phyloP scores from a whole-genome alignment of 2,888 invertebrate species.

The Ormyrus thymus region DNA sequence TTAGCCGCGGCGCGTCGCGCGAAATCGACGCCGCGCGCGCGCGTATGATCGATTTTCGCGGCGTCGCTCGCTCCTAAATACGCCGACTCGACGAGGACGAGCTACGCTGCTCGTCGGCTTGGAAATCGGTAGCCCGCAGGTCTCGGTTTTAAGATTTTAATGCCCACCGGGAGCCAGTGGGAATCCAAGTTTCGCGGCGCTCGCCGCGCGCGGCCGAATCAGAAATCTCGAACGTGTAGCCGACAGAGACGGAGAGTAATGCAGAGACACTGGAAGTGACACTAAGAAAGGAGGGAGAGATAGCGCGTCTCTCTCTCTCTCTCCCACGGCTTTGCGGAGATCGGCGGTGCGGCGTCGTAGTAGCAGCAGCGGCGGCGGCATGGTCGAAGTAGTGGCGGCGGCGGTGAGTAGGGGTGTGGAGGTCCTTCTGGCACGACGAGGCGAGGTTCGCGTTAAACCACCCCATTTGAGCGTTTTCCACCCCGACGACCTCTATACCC shows the following conservation, averaged over 20 bases:
- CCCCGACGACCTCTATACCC: slow-evolving; percentile 74
- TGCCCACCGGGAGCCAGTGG: too few species aligned
- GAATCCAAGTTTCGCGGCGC: too few species aligned
- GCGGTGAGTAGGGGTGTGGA: slow-evolving; percentile 57
- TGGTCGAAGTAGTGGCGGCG: slow-evolving; percentile 20
- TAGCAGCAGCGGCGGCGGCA: not conserved
- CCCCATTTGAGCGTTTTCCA: slow-evolving; percentile 75
- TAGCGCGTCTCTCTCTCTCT: not conserved
- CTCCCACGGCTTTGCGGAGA: too few species aligned
- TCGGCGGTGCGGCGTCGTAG: slow-evolving; percentile 13
- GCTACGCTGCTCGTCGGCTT: too few species aligned
- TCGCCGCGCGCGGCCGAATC: not conserved
- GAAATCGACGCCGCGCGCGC: too few species aligned
- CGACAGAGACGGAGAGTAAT: not conserved
- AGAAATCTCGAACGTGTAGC: slow-evolving; percentile 17
- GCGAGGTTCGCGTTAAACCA: slow-evolving; percentile 75
- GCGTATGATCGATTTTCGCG: too few species aligned
- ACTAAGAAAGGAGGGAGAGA: slow-evolving; percentile 13
- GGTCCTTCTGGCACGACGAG: slow-evolving; percentile 70
- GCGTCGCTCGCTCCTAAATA: too few species aligned
- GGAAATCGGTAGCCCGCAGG: too few species aligned
- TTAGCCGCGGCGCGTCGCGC: too few species aligned
- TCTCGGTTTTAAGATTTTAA: too few species aligned
- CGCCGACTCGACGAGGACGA: too few species aligned
- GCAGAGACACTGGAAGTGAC: slow-evolving; percentile 10